Percentiles rank a stretch among this genome's conserved stretches.
Conservation (phyloP, 2,888 invertebrate genomes). For the Saturnia pavonia region DNA sequence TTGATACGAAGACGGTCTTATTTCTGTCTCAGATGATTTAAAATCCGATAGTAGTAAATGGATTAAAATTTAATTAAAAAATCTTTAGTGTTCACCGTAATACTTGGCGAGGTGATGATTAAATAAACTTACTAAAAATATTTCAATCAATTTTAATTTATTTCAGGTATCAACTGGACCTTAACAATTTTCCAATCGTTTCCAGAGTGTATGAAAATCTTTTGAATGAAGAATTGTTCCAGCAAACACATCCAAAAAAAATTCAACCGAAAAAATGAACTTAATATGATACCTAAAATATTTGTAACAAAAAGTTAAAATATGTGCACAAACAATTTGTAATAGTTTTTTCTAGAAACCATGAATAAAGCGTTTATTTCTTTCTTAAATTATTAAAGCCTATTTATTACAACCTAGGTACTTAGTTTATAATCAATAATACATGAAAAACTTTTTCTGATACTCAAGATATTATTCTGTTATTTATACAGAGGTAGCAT, state of each 20-base stretch:
- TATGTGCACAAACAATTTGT: neutral
- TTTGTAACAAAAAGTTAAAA: neutral
- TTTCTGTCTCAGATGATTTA: no score
- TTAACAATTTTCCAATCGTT: conserved; percentile 57
- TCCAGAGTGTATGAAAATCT: conserved; percentile 57
- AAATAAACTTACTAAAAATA: neutral
- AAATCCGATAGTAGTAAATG: no score
- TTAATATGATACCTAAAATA: neutral
- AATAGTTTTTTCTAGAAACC: neutral
- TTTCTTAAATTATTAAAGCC: neutral
- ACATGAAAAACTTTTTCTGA: no score
- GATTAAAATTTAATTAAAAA: no score
- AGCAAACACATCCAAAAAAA: conserved; percentile 59
- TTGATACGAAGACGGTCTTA: no score
- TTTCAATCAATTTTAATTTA: conserved; percentile 1
- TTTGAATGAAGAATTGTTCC: conserved; percentile 57
- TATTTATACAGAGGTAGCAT: no score
- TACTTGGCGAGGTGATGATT: neutral
- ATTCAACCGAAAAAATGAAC: conserved; percentile 36
- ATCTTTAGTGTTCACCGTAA: neutral
- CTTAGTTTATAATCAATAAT: neutral
- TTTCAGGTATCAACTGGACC: conserved; percentile 61
- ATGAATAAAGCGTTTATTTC: neutral
- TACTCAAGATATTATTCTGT: no score
- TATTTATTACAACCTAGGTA: no score